Conservation (phyloP, 2,797 vertebrate genomes). For the Sebastes nivosus region DNA sequence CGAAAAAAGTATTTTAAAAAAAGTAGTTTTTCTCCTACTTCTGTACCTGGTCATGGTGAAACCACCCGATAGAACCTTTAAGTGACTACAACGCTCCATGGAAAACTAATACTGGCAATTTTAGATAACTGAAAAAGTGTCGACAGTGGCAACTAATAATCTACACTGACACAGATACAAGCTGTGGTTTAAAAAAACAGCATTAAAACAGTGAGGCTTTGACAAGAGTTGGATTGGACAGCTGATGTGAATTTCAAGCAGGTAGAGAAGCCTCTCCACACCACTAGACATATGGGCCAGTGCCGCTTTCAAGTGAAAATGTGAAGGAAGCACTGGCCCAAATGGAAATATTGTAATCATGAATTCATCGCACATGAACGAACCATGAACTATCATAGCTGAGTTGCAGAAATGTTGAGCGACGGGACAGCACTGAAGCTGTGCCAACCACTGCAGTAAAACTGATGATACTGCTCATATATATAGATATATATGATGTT, state of each 20-base stretch:
- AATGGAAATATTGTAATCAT: conserved; percentile 35
- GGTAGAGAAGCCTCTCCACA: conserved; percentile 23
- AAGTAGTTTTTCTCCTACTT: background rate
- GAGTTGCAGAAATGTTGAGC: conserved; percentile 48
- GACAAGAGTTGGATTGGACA: conserved; percentile 7
- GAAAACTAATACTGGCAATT: background rate
- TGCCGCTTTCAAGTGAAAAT: conserved; percentile 32
- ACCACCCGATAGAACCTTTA: background rate
- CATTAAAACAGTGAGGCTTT: background rate
- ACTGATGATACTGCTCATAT: conserved; percentile 16
- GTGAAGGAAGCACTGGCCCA: conserved; percentile 15
- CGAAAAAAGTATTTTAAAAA: background rate
- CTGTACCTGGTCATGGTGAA: background rate
- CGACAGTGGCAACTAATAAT: background rate
- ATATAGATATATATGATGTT: background rate
- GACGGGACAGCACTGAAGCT: conserved; percentile 12
- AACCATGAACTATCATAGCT: conserved; percentile 30
- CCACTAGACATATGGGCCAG: conserved; percentile 19
- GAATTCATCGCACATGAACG: conserved; percentile 47
- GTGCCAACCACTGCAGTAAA: conserved; percentile 21
- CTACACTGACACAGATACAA: background rate
- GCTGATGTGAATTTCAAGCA: conserved; percentile 47
- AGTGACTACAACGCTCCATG: background rate
- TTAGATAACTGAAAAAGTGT: background rate
- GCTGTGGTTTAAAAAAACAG: background rate